Percentiles rank a stretch among this genome's conserved stretches.
Conservation (phyloP, 2,797 vertebrate species). For the Monodelphis domestica region DNA sequence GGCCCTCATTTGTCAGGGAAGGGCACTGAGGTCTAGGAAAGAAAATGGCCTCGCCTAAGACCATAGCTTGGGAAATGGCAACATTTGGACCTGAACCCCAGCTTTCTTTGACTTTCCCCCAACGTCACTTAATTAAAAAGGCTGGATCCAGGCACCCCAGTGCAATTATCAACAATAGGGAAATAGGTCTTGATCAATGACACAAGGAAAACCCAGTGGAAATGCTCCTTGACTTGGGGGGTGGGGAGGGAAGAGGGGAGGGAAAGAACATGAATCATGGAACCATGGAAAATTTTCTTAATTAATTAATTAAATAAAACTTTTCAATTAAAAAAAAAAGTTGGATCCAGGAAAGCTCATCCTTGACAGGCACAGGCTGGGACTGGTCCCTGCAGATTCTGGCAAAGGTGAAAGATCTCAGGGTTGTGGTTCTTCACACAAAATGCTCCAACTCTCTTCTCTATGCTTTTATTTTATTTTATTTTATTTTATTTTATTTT, state of each 20-base stretch:
- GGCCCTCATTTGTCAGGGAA: neutral
- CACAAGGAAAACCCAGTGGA: too few species aligned
- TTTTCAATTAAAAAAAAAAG: too few species aligned
- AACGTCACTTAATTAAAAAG: neutral
- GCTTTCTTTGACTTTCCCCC: neutral
- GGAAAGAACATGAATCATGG: too few species aligned
- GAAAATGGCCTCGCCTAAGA: neutral
- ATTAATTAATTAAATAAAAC: too few species aligned
- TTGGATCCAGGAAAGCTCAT: neutral
- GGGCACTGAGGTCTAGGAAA: neutral
- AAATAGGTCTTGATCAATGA: too few species aligned
- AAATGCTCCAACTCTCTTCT: neutral
- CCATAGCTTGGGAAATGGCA: neutral
- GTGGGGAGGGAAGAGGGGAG: too few species aligned
- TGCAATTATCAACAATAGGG: too few species aligned
- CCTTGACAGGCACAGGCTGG: neutral
- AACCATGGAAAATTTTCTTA: too few species aligned
- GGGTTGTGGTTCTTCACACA: neutral
- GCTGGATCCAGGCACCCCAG: neutral
- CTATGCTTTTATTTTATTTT: too few species aligned
- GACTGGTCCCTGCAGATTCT: neutral
- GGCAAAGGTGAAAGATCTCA: neutral
- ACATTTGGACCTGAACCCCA: neutral
- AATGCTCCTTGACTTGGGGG: too few species aligned
- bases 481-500: too few species aligned